These are phyloP conservation scores for Brachypteracias leptosomus DNA, from an alignment of 2,113 vertebrate genomes.

Conservation along the genomic window DNA sequence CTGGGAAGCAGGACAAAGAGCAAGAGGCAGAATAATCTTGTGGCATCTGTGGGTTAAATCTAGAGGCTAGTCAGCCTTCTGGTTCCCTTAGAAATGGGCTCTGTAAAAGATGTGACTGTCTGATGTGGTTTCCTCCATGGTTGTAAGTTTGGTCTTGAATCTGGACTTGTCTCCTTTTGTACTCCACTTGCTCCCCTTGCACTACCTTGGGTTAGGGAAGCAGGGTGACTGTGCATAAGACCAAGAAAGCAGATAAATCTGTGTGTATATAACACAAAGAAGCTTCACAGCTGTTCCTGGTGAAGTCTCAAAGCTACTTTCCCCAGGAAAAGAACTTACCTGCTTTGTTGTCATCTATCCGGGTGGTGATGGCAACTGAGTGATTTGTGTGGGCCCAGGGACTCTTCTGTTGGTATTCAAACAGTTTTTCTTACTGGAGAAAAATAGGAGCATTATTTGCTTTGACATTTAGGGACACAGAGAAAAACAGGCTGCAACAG, in stretches of 20 bases:
- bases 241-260: not conserved
- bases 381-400: not conserved
- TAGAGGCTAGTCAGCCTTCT: not conserved
- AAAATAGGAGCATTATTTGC: not conserved
- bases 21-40: not conserved
- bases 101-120: not conserved
- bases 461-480: not conserved
- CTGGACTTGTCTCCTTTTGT: not conserved
- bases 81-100: not conserved
- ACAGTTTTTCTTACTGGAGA: not conserved
- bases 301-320: not conserved
- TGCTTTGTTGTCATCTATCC: not conserved
- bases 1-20: not conserved
- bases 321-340: not conserved
- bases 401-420: not conserved
- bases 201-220: not conserved
- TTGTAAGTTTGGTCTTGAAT: not conserved
- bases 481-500: not conserved
- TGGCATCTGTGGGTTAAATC: not conserved
- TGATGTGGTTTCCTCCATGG: not conserved
- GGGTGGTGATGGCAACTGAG: not conserved
- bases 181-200: not conserved
- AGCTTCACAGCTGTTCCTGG: not conserved
- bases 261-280: not conserved
- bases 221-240: not conserved